Percentiles rank a stretch among this genome's conserved stretches.
Evolutionary conservation across 2,113 vertebrate genomes (phyloP).

Genomic region (Thryonomys swinderianus): DNA sequence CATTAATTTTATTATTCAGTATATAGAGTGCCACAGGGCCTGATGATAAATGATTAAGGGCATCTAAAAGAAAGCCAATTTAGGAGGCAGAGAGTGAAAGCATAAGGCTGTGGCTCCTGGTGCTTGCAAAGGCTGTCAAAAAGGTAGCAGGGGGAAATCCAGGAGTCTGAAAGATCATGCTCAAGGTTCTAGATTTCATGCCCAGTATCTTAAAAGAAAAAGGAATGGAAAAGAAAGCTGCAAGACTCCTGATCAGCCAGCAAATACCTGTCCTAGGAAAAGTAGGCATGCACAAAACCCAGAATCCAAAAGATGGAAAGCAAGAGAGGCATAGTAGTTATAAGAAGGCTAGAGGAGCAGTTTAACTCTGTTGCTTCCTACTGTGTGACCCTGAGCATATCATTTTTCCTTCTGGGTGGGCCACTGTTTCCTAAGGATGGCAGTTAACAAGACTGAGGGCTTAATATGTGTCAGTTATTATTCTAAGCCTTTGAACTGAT

Average conservation of each 20-base stretch:
- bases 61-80: background rate
- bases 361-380: slow-evolving; percentile 26
- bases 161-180: background rate
- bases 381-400: background rate
- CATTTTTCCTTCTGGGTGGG: background rate
- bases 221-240: background rate
- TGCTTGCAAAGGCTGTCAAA: background rate
- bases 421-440: slow-evolving; percentile 16
- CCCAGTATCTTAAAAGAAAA: background rate
- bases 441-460: background rate
- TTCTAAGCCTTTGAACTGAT: background rate
- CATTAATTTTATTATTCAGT: slow-evolving; percentile 49
- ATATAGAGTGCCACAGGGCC: background rate
- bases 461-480: background rate
- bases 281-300: background rate
- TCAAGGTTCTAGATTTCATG: background rate
- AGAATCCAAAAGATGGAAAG: slow-evolving; percentile 12
- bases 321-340: background rate
- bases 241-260: background rate
- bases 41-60: background rate
- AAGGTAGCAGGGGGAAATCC: background rate
- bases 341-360: background rate
- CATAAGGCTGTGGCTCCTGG: background rate
- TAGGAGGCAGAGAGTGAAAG: background rate
- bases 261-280: background rate